These are phyloP conservation scores for Drosophila sechellia DNA, from an alignment of 1,140 invertebrate species.

Conservation along the genomic window DNA sequence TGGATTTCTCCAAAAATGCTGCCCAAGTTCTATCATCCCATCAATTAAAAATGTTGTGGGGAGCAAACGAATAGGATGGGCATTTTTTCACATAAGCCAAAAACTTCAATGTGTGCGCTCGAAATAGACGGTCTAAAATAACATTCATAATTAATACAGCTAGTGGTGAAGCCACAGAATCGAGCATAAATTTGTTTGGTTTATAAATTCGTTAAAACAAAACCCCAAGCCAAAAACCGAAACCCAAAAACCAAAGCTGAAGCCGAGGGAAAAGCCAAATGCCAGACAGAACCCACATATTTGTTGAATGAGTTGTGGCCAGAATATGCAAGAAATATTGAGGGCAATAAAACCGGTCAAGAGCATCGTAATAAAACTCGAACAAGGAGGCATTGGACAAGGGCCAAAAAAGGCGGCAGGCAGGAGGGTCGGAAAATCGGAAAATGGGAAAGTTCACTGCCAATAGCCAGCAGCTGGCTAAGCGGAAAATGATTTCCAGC, in stretches of 20 bases:
- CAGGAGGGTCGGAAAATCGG: too few species aligned
- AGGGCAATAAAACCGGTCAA: conserved; percentile 50
- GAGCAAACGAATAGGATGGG: background rate
- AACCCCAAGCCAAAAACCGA: conserved; percentile 25
- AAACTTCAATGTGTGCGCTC: conserved; percentile 29
- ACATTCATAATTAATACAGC: conserved; percentile 62
- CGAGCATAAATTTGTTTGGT: conserved; percentile 51
- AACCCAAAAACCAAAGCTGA: conserved; percentile 20
- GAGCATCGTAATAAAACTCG: conserved; percentile 45
- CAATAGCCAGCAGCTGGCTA: conserved; percentile 11
- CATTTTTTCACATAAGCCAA: conserved; percentile 1
- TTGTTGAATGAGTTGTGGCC: conserved; percentile 42
- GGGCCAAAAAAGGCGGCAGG: background rate
- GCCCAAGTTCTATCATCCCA: conserved; percentile 13
- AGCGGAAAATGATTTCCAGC: conserved; percentile 34
- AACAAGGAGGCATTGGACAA: conserved; percentile 37
- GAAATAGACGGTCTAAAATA: conserved; percentile 22
- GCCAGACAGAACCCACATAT: conserved; percentile 32
- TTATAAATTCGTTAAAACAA: conserved; percentile 68
- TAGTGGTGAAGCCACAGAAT: background rate
- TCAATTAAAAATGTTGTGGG: conserved; percentile 7
- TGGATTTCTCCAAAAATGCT: conserved; percentile 1
- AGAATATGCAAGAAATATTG: conserved; percentile 45
- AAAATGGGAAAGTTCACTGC: conserved; percentile 22
- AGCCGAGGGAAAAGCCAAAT: conserved; percentile 48